Base-by-base conservation (phyloP, 2,113 vertebrate species). In the Lycocorax pyrrhopterus region DNA sequence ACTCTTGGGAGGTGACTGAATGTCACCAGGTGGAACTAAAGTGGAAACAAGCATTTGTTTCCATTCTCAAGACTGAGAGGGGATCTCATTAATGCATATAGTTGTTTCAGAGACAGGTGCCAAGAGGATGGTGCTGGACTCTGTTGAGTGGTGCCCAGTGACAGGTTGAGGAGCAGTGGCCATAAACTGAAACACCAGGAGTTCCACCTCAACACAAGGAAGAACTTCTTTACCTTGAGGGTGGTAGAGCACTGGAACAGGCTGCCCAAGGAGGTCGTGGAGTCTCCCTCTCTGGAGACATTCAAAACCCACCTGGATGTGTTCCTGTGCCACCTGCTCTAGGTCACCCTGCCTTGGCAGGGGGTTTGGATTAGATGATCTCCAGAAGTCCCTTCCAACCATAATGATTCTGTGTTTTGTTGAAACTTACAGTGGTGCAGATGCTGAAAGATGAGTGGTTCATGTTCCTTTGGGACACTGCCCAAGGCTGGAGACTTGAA, bases 1-100 rank as follows among this genome's bases (percentile, higher is more conserved):
- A 0, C 33, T 1, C 22, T 3, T 1, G 55, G n/a, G 63, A 69
- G 30, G 13, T 4, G 25, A 21, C 39, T 12, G 67, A 7, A 2
- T 12, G 25, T 29, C 60, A 9, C 2, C 47, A 5, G 47, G 21
- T 21, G 30, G 52, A 51, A 16, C 35, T 27, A 10, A 27, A 30
- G 7, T 16, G 51, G 55, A 23, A 74, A 49, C 1, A 5, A 39
- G 8, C 15, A 0, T 13, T 76, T 76, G 63, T 63, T 69, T 62
- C 47, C 55, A 1, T 43, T 76, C 55, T 47, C 72, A 8, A 20
- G 21, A 32, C 32, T 23, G 17, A 55, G 47, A 29, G 26, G 32
- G 10, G 30, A 29, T 55, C 55, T 76, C 21, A 3, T 68, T 32
- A 27, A 33, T 47, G n/a, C 12, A 2, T 32, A 1, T 32, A 26